These are phyloP conservation scores for Lumbricus terrestris DNA, from an alignment of 2,888 invertebrate genomes.

Conservation along the genomic window DNA sequence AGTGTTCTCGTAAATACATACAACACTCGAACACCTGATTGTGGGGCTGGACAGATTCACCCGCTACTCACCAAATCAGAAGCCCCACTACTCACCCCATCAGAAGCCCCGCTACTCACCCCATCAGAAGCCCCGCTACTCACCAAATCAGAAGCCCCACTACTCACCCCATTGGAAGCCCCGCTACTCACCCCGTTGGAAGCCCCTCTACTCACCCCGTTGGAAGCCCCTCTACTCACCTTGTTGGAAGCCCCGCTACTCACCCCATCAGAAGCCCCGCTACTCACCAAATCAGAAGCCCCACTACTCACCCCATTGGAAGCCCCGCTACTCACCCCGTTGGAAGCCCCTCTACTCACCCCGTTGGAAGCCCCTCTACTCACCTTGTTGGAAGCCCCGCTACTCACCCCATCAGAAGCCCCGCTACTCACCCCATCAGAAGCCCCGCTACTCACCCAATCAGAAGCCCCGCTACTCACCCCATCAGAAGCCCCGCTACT, in stretches of 20 bases:
- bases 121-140: too few species aligned
- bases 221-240: too few species aligned
- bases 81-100: conserved; percentile 47
- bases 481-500: too few species aligned
- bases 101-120: conserved; percentile 48
- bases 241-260: too few species aligned
- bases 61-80: too few species aligned
- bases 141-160: too few species aligned
- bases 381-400: too few species aligned
- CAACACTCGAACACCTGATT: too few species aligned
- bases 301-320: conserved; percentile 48
- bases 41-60: not conserved
- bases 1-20: too few species aligned
- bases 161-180: conserved; percentile 52
- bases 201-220: conserved; percentile 48
- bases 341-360: conserved; percentile 49
- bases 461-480: conserved; percentile 47
- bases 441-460: too few species aligned
- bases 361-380: too few species aligned
- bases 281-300: too few species aligned
- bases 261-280: conserved; percentile 53
- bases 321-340: conserved; percentile 48
- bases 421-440: conserved; percentile 47
- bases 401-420: conserved; percentile 51
- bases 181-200: conserved; percentile 48